Percentiles rank a stretch among this genome's conserved stretches.
Conservation (phyloP, 2,888 invertebrate species). For the Melikaiella ostensackeni region DNA sequence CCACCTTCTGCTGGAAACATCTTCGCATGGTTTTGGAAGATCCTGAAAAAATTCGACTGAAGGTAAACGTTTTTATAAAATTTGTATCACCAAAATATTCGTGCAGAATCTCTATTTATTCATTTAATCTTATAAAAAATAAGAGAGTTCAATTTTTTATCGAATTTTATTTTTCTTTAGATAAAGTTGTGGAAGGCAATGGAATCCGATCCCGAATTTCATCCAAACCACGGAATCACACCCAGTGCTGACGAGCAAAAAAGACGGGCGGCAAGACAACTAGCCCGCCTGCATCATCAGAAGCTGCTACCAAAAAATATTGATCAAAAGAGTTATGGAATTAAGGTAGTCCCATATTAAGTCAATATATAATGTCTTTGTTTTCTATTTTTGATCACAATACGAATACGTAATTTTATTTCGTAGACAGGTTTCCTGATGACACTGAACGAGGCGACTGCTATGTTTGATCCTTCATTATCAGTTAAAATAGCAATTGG, state of each 20-base stretch:
- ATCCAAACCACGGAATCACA: constrained; percentile 80
- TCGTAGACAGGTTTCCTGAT: constrained; percentile 85
- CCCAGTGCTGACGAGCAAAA: constrained; percentile 86
- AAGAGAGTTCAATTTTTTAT: background rate
- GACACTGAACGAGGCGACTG: constrained; percentile 87
- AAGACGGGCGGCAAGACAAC: constrained; percentile 83
- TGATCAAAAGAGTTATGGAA: constrained; percentile 81
- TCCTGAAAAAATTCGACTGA: constrained; percentile 78
- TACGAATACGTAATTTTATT: constrained; percentile 52
- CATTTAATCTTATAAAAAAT: no score
- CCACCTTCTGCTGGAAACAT: constrained; percentile 80
- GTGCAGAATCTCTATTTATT: background rate
- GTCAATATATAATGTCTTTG: background rate
- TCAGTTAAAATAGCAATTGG: constrained; percentile 89
- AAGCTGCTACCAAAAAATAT: constrained; percentile 83
- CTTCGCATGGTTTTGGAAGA: constrained; percentile 79
- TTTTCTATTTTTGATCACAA: background rate
- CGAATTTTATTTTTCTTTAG: constrained; percentile 76
- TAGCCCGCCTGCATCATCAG: constrained; percentile 83
- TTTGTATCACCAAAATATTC: no score
- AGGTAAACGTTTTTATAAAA: constrained; percentile 72
- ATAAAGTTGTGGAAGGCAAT: constrained; percentile 88
- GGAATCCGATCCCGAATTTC: constrained; percentile 88
- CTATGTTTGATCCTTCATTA: constrained; percentile 84
- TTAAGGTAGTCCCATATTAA: constrained; percentile 78